phyloP scores from a whole-genome alignment of 2,888 invertebrate genomes.

The Protodeltote pygarga region DNA sequence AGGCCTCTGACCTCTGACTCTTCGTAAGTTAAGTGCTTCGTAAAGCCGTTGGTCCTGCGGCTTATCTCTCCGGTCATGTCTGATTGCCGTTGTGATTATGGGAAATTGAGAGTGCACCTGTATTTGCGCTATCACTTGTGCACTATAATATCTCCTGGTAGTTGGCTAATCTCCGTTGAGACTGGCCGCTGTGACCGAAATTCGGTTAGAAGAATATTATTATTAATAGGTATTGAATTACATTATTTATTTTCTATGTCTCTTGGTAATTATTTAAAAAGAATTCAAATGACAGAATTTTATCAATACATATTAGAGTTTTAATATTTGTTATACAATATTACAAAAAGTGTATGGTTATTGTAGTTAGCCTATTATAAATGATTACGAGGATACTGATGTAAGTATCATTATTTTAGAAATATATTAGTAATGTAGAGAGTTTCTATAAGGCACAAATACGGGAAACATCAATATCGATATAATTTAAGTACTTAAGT shows the following conservation, averaged over 20 bases:
- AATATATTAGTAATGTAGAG: slow-evolving; percentile 18
- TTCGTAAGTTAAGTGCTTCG: too few species aligned
- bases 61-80: too few species aligned
- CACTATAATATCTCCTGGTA: too few species aligned
- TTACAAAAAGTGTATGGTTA: slow-evolving; percentile 19
- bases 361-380: slow-evolving; percentile 36
- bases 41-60: too few species aligned
- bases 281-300: slow-evolving; percentile 38
- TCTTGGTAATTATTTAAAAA: slow-evolving; percentile 12
- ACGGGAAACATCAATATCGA: slow-evolving; percentile 18
- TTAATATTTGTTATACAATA: slow-evolving; percentile 22
- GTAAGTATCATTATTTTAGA: slow-evolving; percentile 22
- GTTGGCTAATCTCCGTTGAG: too few species aligned
- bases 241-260: neutral
- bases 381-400: slow-evolving; percentile 18
- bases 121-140: too few species aligned
- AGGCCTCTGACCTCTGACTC: too few species aligned
- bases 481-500: slow-evolving; percentile 18
- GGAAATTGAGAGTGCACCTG: too few species aligned
- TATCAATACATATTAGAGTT: slow-evolving; percentile 44
- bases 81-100: too few species aligned
- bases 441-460: slow-evolving; percentile 21
- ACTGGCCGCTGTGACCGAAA: too few species aligned
- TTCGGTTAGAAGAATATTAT: too few species aligned
- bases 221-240: too few species aligned